Conservation (phyloP, 1,140 invertebrate species). For the Brachionus angularis region DNA sequence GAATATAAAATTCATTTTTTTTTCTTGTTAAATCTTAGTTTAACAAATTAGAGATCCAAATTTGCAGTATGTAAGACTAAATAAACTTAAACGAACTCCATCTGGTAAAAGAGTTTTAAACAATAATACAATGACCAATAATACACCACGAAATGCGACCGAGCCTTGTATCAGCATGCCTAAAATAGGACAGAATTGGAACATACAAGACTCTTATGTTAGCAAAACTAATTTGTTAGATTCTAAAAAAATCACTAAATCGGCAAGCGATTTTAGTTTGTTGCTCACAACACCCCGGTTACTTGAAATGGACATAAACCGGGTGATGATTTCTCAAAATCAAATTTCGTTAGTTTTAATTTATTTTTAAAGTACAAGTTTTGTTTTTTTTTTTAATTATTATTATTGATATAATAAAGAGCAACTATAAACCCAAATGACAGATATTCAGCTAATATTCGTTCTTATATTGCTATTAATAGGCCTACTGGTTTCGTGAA, state of each 20-base stretch:
- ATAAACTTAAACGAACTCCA: background rate
- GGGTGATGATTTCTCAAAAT: slow-evolving; percentile 58
- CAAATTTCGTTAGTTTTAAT: slow-evolving; percentile 51
- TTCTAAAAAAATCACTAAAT: background rate
- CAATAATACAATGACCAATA: too few relatives aligned
- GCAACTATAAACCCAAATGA: background rate
- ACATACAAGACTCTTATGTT: slow-evolving; percentile 6
- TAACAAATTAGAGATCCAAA: slow-evolving; percentile 21
- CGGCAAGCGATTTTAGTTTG: background rate
- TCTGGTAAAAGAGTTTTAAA: too few relatives aligned
- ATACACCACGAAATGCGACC: too few relatives aligned
- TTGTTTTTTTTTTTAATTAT: too few relatives aligned
- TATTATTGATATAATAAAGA: too few relatives aligned
- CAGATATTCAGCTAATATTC: background rate
- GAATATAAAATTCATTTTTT: background rate
- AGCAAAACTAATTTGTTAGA: background rate
- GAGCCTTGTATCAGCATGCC: too few relatives aligned
- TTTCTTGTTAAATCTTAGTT: background rate
- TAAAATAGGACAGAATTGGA: too few relatives aligned
- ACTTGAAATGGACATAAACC: slow-evolving; percentile 56
- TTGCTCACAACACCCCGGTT: slow-evolving; percentile 51
- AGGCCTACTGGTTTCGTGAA: background rate
- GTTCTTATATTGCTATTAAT: slow-evolving; percentile 2
- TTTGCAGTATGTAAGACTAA: background rate
- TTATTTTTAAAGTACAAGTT: background rate